Conservation (phyloP, 2,113 vertebrate species). For the Asarcornis scutulata region DNA sequence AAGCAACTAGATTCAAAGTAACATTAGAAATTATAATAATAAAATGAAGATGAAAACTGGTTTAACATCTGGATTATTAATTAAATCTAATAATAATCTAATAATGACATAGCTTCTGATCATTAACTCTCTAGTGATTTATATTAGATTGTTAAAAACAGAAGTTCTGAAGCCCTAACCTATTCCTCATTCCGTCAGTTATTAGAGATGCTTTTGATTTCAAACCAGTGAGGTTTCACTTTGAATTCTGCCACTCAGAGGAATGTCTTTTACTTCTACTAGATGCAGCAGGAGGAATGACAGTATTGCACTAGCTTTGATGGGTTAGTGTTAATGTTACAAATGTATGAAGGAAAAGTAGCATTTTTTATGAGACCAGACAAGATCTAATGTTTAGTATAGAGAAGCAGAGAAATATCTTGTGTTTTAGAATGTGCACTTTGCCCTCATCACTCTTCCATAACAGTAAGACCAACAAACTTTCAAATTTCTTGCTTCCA, state of each 20-base stretch:
- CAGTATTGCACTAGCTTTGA: not conserved
- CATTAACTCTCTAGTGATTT: not conserved
- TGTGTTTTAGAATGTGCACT: not conserved
- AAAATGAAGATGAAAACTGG: not conserved
- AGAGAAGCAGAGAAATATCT: not conserved
- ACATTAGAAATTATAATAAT: not conserved
- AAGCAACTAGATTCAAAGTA: not conserved
- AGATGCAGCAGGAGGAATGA: not conserved
- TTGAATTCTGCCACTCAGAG: not conserved
- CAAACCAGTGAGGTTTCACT: not conserved
- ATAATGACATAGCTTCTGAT: not conserved
- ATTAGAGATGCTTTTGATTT: not conserved
- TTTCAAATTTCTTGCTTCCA: not conserved
- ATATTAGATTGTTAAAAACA: not conserved
- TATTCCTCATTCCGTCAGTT: not conserved
- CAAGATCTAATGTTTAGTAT: not conserved
- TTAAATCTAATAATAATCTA: not conserved
- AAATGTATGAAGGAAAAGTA: not conserved
- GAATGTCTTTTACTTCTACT: not conserved
- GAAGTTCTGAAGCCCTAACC: not conserved
- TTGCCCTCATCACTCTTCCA: not conserved
- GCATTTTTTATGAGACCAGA: not conserved
- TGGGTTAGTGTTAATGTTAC: not conserved
- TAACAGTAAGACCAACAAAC: not conserved
- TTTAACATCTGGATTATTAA: not conserved